Evolutionary conservation across 1,140 invertebrate genomes (phyloP).

Genomic region (Cecropterus lyciades): DNA sequence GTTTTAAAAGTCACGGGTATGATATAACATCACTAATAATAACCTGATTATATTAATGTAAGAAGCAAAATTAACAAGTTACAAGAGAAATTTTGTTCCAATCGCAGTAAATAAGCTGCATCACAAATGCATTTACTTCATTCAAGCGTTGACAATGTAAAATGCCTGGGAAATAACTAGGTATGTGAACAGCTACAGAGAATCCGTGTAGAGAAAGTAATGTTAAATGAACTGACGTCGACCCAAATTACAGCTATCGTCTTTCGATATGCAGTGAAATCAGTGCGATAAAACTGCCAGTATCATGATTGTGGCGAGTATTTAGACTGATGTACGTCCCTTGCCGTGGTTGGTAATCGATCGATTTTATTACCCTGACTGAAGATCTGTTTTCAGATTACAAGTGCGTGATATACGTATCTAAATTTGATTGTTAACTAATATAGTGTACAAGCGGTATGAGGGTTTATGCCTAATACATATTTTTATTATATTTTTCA

Average conservation of each 20-base stretch:
- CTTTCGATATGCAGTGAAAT: slow-evolving; percentile 56
- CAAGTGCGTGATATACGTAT: not conserved
- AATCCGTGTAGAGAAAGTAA: slow-evolving; percentile 46
- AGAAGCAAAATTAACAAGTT: too few species aligned
- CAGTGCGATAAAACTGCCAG: slow-evolving; percentile 33
- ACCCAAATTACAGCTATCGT: slow-evolving; percentile 61
- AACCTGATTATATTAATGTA: too few species aligned
- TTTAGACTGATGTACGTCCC: slow-evolving; percentile 11
- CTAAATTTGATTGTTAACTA: not conserved
- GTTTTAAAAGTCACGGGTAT: too few species aligned
- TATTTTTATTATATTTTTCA: too few species aligned
- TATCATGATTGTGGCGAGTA: slow-evolving; percentile 15
- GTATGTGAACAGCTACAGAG: slow-evolving; percentile 38
- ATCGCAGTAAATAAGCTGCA: too few species aligned
- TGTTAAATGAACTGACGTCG: slow-evolving; percentile 56
- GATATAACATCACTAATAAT: too few species aligned
- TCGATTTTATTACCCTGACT: slow-evolving; percentile 7
- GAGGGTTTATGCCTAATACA: too few species aligned
- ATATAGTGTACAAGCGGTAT: not conserved
- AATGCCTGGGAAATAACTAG: slow-evolving; percentile 27
- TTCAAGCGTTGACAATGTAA: slow-evolving; percentile 29
- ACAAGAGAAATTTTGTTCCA: too few species aligned
- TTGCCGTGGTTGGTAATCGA: not conserved
- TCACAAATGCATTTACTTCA: slow-evolving; percentile 7
- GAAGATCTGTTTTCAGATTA: not conserved